Evolutionary conservation across 35 echinoderm and acorn worm species (phyloP).

Genomic region (Heliocidaris erythrogramma): DNA sequence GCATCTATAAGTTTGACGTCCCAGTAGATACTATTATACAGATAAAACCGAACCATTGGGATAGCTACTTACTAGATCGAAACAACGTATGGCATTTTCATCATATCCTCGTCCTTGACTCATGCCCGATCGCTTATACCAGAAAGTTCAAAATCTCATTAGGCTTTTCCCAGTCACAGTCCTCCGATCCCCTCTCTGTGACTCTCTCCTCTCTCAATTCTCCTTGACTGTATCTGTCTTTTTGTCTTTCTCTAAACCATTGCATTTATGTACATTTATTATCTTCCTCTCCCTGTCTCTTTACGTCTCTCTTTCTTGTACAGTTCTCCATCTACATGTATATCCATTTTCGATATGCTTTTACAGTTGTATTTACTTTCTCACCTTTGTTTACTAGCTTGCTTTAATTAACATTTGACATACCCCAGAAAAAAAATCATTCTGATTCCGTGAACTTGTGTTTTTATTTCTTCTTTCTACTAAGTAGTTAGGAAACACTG

Average conservation of each 20-base stretch:
- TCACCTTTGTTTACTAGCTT: not conserved
- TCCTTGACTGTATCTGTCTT: not conserved
- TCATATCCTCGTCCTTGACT: conserved; percentile 32
- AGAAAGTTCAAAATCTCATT: conserved; percentile 18
- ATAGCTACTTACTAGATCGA: not conserved
- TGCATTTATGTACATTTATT: not conserved
- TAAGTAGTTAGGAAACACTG: no score
- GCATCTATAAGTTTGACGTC: not conserved
- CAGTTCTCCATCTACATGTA: not conserved
- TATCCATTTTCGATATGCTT: not conserved
- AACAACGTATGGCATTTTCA: conserved; percentile 21
- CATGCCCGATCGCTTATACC: conserved; percentile 30
- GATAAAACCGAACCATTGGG: not conserved
- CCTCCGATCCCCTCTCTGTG: not conserved
- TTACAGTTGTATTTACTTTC: not conserved
- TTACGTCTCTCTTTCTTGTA: not conserved
- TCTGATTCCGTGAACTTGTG: no score
- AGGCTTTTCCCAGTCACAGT: not conserved
- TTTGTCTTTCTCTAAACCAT: not conserved
- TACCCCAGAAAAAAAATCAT: not conserved
- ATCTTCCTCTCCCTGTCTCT: not conserved
- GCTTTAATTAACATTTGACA: not conserved
- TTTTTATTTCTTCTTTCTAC: no score
- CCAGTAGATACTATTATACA: not conserved
- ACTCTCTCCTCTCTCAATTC: not conserved